These are phyloP conservation scores for Drosophila algonquin DNA, from an alignment of 2,888 invertebrate species.

Conservation along the genomic window DNA sequence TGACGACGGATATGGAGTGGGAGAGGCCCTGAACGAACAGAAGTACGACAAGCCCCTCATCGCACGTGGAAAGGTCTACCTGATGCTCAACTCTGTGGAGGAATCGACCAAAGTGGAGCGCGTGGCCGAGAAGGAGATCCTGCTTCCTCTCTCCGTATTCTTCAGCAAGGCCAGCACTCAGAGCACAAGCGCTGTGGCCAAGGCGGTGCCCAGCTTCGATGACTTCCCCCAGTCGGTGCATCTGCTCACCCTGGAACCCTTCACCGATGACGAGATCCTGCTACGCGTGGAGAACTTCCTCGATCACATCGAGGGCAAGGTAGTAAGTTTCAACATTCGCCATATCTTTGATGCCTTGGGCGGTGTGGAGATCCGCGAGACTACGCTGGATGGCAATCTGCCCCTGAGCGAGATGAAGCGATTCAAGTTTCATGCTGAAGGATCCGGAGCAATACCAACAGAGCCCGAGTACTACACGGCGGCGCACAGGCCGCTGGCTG, in stretches of 20 bases:
- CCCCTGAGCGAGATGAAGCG: slow-evolving; percentile 85
- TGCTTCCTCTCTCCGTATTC: slow-evolving; percentile 87
- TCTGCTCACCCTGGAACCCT: slow-evolving; percentile 91
- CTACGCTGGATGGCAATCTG: slow-evolving; percentile 89
- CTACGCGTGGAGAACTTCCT: slow-evolving; percentile 90
- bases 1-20: slow-evolving; percentile 97
- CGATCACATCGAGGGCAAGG: slow-evolving; percentile 84
- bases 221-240: slow-evolving; percentile 89
- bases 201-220: slow-evolving; percentile 75
- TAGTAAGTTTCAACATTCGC: slow-evolving; percentile 75
- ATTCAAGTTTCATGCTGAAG: slow-evolving; percentile 79
- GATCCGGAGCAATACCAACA: slow-evolving; percentile 35
- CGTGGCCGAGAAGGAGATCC: slow-evolving; percentile 85
- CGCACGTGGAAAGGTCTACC: slow-evolving; percentile 88
- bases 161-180: slow-evolving; percentile 84
- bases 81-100: slow-evolving; percentile 80
- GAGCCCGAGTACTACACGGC: slow-evolving; percentile 66
- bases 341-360: slow-evolving; percentile 86
- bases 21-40: slow-evolving; percentile 94
- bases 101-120: slow-evolving; percentile 82
- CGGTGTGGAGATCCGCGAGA: slow-evolving; percentile 86
- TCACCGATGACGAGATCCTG: slow-evolving; percentile 87
- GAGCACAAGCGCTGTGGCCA: slow-evolving; percentile 83
- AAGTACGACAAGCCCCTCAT: slow-evolving; percentile 89
- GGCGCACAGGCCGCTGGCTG: slow-evolving; percentile 64